Evolutionary conservation across 1,140 invertebrate genomes (phyloP), one percentile per base, ranked within the genome.

Genomic region (Drosophila serrata): DNA sequence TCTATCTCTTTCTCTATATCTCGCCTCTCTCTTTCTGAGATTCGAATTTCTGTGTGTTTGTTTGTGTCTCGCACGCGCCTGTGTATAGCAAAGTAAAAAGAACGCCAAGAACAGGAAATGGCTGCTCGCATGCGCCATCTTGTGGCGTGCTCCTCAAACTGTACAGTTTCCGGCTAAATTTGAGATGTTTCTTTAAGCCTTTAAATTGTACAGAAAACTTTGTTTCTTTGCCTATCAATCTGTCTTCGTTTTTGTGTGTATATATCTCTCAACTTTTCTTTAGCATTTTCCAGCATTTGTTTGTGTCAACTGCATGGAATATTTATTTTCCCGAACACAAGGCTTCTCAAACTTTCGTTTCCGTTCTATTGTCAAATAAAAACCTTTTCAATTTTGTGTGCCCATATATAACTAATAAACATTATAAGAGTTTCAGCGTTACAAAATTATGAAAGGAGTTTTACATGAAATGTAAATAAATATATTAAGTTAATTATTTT

Each of bases 61-160:
- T 86, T 48, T 81, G 75, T 87, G 61, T 87, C 72, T 79, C 72
- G 79, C 82, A 87, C 82, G 84, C 59, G 61, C 40, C 49, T 61
- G 29, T 79, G 85, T 90, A 77, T 64, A 86, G 79, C 60, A 73
- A 73, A 72, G 22, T 40, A 22, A 45, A 45, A 24, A 24, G 43
- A 45, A 45, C 19, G 43, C 6, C 19, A 4, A 80, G 31, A 62
- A 59, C 40, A 60, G 73, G 62, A 73, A 78, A 58, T 53, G 56
- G 67, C 46, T 45, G 72, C 72, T 61, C 65, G 67, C 77, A 78
- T 84, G 79, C 58, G 65, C 58, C 62, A 53, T 59, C 40, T 62
- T 56, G 24, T 24, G 31, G 77, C 42, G 33, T 58, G 17, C 39
- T 53, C n/a, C 46, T 73, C 43, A 63, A 67, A 63, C 76, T 84